phyloP scores from a whole-genome alignment of 2,113 vertebrate genomes.

The Alligator mississippiensis region DNA sequence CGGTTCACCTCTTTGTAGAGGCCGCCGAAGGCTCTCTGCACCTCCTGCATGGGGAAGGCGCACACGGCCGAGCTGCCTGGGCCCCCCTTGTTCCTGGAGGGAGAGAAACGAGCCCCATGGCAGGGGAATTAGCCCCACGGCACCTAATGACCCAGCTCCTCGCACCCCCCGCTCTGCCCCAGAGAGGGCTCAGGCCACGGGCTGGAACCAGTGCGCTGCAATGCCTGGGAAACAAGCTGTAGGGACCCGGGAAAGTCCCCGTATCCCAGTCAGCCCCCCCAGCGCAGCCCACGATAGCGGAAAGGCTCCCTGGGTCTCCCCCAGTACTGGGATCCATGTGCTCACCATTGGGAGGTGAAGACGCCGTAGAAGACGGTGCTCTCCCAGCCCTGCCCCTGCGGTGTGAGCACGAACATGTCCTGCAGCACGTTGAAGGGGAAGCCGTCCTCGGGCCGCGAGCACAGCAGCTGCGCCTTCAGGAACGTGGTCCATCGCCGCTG shows the following conservation, averaged over 20 bases:
- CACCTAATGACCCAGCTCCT: accelerated
- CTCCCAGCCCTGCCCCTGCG: conserved; percentile 83
- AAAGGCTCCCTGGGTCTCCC: too few relatives aligned
- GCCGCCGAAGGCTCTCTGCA: conserved; percentile 87
- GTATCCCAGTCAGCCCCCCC: too few relatives aligned
- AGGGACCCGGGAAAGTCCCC: neutral
- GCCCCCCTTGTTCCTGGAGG: conserved; percentile 87
- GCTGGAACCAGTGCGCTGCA: too few relatives aligned
- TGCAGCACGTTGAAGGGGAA: conserved; percentile 97
- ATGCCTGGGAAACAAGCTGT: too few relatives aligned
- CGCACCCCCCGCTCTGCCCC: accelerated
- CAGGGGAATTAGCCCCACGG: accelerated
- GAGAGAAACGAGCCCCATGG: accelerated
- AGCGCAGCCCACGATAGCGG: too few relatives aligned
- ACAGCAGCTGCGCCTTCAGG: conserved; percentile 94
- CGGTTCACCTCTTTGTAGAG: conserved; percentile 95
- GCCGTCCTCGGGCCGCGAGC: conserved; percentile 89
- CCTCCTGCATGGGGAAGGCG: conserved; percentile 90
- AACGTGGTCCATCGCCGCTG: conserved; percentile 98
- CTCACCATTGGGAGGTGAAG: conserved; percentile 96
- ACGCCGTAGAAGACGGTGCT: conserved; percentile 92
- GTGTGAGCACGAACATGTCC: conserved; percentile 92
- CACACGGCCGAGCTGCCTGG: conserved; percentile 92
- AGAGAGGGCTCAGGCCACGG: neutral
- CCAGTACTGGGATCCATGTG: too few relatives aligned